Evolutionary conservation across 2,797 vertebrate species (phyloP), one percentile per base, ranked within the genome.

Genomic region (Aulostomus chinensis): DNA sequence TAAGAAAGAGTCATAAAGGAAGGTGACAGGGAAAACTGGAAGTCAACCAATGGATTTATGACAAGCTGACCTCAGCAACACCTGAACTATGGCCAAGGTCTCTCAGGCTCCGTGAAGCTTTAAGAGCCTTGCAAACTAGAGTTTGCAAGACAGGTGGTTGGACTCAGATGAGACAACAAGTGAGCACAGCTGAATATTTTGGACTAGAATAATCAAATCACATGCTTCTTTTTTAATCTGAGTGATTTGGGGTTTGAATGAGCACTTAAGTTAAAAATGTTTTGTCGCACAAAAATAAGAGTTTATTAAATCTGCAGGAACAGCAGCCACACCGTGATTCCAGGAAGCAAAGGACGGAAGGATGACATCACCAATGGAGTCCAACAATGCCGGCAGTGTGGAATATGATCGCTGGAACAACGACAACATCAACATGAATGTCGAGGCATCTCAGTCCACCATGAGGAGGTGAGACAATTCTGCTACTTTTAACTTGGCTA

Each of bases 321-420:
- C n/a, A 47, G 10, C 24, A 11, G 36, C 4, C 21, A 16, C 15
- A 5, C 9, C 10, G 29, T 41, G 28, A 60, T 25, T 53, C 12
- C 43, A 22, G 17, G 20, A 16, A 40, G 13, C 37, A 29, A 25
- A 55, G 32, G 15, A 42, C 24, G 9, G 10, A 39, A 16, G 6
- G 41, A 56, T 4, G 2, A 36, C 18, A 10, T 55, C 17, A 14
- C 12, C 53, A 13, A 81, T 81, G 78, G 80, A 82, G 0, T 2
- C 83, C 28, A 73, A 21, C 15, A 6, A 1, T 5, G 13, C 8
- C 2, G 31, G 14, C 2, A 57, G 43, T 0, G 73, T 86, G 7
- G 88, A 90, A 12, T 93, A 93, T 55, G 85, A 89, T 55, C 81
- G 88, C 50, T 93, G 93, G 93, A 91, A 89, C 0, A 79, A 90